Conservation (phyloP, 2,797 vertebrate genomes). For the Manis pentadactyla region DNA sequence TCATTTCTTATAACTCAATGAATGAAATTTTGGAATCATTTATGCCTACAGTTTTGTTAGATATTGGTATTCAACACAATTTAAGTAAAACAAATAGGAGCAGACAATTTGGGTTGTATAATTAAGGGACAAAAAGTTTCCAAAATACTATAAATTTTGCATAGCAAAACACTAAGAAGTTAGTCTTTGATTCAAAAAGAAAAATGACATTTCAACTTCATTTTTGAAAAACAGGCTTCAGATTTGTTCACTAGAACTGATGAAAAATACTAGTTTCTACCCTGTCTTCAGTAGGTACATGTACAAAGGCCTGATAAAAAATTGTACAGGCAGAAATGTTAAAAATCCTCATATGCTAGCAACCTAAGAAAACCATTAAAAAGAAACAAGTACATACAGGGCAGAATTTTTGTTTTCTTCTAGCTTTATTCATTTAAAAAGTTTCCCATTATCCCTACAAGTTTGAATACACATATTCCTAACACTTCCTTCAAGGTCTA, state of each 20-base stretch:
- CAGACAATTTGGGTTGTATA: background rate
- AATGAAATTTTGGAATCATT: background rate
- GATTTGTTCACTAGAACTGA: background rate
- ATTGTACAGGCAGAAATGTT: background rate
- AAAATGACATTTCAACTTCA: background rate
- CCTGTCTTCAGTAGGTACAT: background rate
- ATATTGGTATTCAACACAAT: background rate
- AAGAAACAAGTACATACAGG: background rate
- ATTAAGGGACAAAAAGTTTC: background rate
- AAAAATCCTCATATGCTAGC: background rate
- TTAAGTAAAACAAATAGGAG: background rate
- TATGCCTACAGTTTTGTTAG: background rate
- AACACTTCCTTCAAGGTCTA: background rate
- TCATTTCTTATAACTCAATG: background rate
- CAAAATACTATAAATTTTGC: background rate
- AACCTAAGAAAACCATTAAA: background rate
- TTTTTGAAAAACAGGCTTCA: background rate
- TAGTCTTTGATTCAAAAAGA: slow-evolving; percentile 17
- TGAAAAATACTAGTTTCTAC: background rate
- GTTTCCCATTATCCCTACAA: background rate
- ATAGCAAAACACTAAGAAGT: background rate
- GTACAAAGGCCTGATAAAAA: background rate
- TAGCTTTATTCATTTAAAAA: background rate
- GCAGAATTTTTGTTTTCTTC: background rate
- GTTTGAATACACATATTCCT: slow-evolving; percentile 3